Conservation (phyloP, 2,888 invertebrate species). For the Yponomeuta malinellus region DNA sequence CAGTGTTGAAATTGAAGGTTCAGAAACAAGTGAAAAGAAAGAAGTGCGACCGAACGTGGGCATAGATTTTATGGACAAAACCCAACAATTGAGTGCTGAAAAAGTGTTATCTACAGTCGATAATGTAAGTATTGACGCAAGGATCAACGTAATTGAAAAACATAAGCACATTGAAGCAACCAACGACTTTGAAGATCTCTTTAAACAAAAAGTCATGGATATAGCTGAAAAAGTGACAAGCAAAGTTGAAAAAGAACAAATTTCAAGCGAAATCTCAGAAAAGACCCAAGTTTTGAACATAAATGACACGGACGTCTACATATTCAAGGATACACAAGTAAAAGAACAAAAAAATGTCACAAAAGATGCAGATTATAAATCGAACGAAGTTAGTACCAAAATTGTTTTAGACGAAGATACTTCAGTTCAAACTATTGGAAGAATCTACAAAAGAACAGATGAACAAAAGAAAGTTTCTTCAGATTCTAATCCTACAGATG, state of each 20-base stretch:
- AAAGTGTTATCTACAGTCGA: not conserved
- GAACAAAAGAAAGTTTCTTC: not conserved
- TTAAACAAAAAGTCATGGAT: not conserved
- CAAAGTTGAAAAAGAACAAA: not conserved
- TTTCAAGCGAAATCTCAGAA: not conserved
- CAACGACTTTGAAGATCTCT: slow-evolving; percentile 3
- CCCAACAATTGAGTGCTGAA: not conserved
- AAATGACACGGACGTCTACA: slow-evolving; percentile 15
- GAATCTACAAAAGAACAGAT: slow-evolving; percentile 21
- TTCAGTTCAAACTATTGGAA: not conserved
- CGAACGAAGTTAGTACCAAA: not conserved
- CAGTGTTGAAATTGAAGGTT: slow-evolving; percentile 7
- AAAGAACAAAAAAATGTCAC: not conserved
- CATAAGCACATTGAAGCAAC: slow-evolving; percentile 17
- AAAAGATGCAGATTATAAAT: not conserved
- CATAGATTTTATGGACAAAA: not conserved
- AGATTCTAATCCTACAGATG: slow-evolving; percentile 21
- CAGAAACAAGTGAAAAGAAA: not conserved
- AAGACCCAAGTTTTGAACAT: slow-evolving; percentile 13
- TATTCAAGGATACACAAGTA: slow-evolving; percentile 9
- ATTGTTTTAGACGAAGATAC: not conserved
- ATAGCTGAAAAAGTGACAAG: not conserved
- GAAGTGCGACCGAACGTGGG: not conserved
- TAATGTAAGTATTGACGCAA: not conserved
- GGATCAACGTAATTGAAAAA: slow-evolving; percentile 15